Base-by-base conservation (phyloP, 1,140 invertebrate species). In the Lepidotrigona ventralis region DNA sequence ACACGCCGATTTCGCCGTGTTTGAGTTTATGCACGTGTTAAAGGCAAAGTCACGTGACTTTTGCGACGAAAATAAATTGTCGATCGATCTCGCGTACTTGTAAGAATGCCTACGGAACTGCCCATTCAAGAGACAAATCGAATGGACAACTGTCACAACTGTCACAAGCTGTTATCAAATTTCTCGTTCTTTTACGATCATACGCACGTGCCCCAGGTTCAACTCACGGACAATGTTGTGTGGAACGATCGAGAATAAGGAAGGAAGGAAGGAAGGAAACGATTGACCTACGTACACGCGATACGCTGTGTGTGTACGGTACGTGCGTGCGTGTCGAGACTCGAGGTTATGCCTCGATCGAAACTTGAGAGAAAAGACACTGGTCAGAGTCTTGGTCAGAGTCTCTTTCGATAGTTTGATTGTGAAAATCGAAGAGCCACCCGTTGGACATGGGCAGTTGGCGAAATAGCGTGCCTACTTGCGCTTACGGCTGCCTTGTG, bases 381-480 rank as follows among this genome's bases (percentile, higher is more conserved):
- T 15, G 8, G 33, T 26, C 54, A 83, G 75, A 68, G 26, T 68
- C 1, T 68, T 15, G 8, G 33, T 26, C 54, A 83, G 75, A 68
- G 26, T 68, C 1, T 68, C n/a, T 33, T 33, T 33, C 33, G 33
- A 33, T 33, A 33, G 33, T 69, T 69, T 74, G 79, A 60, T 79
- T 81, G 68, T 81, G 68, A 72, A 86, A 85, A 86, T 83, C 71
- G 51, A 39, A 83, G 77, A 75, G 80, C 70, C 85, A 83, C 54
- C 56, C 85, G 33, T 33, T 33, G 33, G 85, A 26, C n/a, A n/a
- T 74, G n/a, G 15, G 14, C 23, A 77, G 23, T 39, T 29, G n/a
- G n/a, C n/a, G 5, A 26, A 78, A 39, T 56, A 77, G 68, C 66
- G 82, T 33, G 58, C 60, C 79, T 85, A 66, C 74, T 72, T 77